A percentile compares a stretch with the other conserved stretches of the same genome.
These are phyloP conservation scores for Rhogogaster chlorosoma DNA, from an alignment of 2,888 invertebrate species.

Conservation along the genomic window DNA sequence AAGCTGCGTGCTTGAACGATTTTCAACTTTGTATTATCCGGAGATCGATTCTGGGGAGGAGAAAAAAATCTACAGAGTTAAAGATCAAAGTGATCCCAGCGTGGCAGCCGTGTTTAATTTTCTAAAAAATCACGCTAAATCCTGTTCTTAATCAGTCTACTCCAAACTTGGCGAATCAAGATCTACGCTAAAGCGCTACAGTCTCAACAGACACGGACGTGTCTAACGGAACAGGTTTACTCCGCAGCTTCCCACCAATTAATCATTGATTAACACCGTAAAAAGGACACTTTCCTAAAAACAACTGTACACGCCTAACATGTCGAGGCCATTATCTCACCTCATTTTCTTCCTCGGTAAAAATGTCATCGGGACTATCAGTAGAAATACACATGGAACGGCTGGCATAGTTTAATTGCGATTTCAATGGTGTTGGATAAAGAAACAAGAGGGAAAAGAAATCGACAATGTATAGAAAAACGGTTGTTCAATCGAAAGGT, in stretches of 20 bases:
- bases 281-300: constrained; percentile 44
- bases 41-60: background rate
- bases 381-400: background rate
- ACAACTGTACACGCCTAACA: background rate
- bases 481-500: constrained; percentile 35
- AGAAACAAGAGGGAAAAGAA: background rate
- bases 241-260: constrained; percentile 45
- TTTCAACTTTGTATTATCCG: background rate
- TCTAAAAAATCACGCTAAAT: constrained; percentile 25
- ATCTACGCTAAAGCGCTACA: constrained; percentile 26
- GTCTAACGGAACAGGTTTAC: constrained; percentile 46
- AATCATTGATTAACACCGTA: constrained; percentile 47
- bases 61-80: background rate
- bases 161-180: constrained; percentile 50
- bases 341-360: background rate
- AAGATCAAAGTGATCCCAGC: constrained; percentile 32
- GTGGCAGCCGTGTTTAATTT: constrained; percentile 21
- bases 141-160: constrained; percentile 30
- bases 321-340: background rate
- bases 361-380: background rate
- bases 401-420: background rate
- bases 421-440: background rate
- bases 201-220: constrained; percentile 48
- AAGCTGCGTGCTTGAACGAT: background rate
- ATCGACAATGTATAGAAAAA: background rate